Base-by-base conservation (phyloP, 2,797 vertebrate genomes). In the Muscicapa striata region DNA sequence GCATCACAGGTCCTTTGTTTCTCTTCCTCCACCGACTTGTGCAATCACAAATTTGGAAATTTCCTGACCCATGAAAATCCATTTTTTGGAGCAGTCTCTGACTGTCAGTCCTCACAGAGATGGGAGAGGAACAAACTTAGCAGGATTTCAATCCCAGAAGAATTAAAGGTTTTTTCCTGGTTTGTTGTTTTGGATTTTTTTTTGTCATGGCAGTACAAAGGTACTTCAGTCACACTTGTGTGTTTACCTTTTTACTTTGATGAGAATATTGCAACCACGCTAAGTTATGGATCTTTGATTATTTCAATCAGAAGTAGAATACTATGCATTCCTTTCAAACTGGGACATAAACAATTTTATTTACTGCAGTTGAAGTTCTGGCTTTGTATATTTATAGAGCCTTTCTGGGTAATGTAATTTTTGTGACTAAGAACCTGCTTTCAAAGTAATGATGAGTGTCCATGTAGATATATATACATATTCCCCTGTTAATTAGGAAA, bases 101-200 rank as follows among this genome's bases (percentile, higher is more conserved):
- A 23, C 13, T 48, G 9, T 13, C 70, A 4, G 12, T 6, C 19
- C 57, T 83, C 26, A 34, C 8, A n/a, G 15, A 52, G 18, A 63
- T 45, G 5, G 13, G 4, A 59, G 7, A 45, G 38, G 43, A 63
- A 1, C 1, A 80, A 66, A 70, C 2, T 8, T 67, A 27, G 2
- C 4, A 52, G 4, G 5, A 21, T 41, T 88, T 80, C 38, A 75
- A 30, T 5, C 9, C 6, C 6, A 54, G 54, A 48, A 75, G 4
- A 32, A 75, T 4, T 10, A 52, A 66, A 49, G 1, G 0, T 1
- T 40, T 66, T 59, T 52, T 34, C 10, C 5, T 18, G 5, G 0
- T 13, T 19, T 19, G 15, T 14, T 32, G 27, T 29, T 29, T 11
- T 51, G 49, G 22, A 12, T 19, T 52, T 30, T 12, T 14, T 55